A percentile compares a stretch with the other conserved stretches of the same genome.
Conservation (phyloP, 2,797 vertebrate genomes). For the Cottoperca gobio region DNA sequence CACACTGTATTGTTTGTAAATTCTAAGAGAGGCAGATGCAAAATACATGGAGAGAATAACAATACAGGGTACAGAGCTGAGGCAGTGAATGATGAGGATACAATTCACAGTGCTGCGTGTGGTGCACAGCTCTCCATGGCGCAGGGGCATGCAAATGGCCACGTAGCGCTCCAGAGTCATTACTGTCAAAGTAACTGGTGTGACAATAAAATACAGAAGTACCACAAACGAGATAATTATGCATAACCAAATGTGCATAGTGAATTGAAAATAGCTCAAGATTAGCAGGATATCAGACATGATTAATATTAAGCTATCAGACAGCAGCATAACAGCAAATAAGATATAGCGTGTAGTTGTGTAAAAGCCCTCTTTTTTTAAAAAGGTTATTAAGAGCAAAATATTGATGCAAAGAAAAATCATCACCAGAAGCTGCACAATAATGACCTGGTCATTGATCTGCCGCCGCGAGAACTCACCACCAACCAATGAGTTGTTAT, state of each 20-base stretch:
- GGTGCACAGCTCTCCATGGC: constrained; percentile 68
- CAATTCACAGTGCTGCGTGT: constrained; percentile 7
- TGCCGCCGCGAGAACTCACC: fast-evolving
- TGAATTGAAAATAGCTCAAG: not conserved
- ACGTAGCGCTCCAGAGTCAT: no score
- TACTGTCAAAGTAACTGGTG: constrained; percentile 33
- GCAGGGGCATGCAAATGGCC: no score
- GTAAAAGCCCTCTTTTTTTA: constrained; percentile 64
- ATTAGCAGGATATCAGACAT: constrained; percentile 47
- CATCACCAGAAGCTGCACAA: constrained; percentile 50
- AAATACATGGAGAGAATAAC: constrained; percentile 35
- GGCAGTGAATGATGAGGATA: constrained; percentile 56
- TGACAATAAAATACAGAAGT: not conserved
- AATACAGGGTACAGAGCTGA: constrained; percentile 56
- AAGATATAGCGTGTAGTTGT: constrained; percentile 71
- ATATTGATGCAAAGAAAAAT: constrained; percentile 73
- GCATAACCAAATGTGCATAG: constrained; percentile 46
- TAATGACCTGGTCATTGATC: not conserved
- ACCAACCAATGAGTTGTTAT: constrained; percentile 6
- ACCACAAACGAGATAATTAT: constrained; percentile 7
- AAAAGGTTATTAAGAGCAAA: constrained; percentile 68
- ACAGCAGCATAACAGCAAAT: constrained; percentile 69
- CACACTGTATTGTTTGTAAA: not conserved
- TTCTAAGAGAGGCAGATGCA: not conserved
- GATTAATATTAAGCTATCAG: constrained; percentile 60